phyloP scores from a whole-genome alignment of 2,888 invertebrate species.

The Resseliella maxima region DNA sequence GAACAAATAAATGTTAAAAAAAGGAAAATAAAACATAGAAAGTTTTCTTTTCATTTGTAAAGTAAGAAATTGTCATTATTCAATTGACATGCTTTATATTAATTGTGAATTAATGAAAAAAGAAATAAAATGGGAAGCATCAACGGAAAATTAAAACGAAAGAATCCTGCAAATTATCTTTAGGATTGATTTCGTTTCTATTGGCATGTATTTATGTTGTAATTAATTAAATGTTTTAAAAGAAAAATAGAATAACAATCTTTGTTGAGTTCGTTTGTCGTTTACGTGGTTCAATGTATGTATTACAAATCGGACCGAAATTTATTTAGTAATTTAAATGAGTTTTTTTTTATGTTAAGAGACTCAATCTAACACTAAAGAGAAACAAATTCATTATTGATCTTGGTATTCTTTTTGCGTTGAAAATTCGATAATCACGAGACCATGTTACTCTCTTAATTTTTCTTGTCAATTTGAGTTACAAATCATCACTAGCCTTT shows the following conservation, averaged over 20 bases:
- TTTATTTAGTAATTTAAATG: background rate
- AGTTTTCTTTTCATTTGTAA: too few species aligned
- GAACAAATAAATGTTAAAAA: too few species aligned
- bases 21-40: too few species aligned
- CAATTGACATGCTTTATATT: too few species aligned
- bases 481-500: constrained; percentile 53
- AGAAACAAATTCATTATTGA: background rate
- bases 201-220: background rate
- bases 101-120: too few species aligned
- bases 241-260: constrained; percentile 47
- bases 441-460: background rate
- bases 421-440: background rate
- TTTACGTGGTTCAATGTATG: background rate
- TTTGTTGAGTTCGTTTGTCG: background rate
- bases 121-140: too few species aligned
- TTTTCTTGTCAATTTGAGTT: background rate
- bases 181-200: background rate
- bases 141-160: too few species aligned
- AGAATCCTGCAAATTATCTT: too few species aligned
- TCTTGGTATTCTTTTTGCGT: background rate
- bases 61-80: too few species aligned
- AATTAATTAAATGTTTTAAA: background rate
- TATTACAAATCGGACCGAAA: background rate
- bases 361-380: background rate
- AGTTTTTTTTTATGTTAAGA: background rate